Percentiles rank a stretch among this genome's conserved stretches.
phyloP scores from a whole-genome alignment of 2,888 invertebrate species.

The Metacarcinus magister region DNA sequence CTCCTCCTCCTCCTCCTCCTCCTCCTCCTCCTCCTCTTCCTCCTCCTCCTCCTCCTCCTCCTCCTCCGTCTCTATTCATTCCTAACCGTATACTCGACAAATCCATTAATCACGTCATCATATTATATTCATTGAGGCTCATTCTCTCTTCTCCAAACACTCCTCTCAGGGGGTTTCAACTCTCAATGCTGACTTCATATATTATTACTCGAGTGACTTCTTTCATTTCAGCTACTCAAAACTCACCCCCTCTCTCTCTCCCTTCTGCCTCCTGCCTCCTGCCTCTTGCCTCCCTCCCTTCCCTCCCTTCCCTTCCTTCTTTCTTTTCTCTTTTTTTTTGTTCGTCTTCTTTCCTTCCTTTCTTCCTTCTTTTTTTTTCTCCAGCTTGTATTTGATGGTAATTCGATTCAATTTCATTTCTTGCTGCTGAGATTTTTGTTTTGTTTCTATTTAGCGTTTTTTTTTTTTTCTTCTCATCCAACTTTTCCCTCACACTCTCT shows the following conservation, averaged over 20 bases:
- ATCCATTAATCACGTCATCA: conserved; percentile 5
- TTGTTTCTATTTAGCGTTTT: too few species aligned
- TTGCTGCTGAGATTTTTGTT: too few species aligned
- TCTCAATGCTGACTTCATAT: not conserved
- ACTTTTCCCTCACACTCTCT: too few species aligned
- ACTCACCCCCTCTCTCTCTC: not conserved
- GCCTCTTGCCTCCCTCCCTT: not conserved
- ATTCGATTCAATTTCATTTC: too few species aligned
- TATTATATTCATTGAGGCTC: not conserved
- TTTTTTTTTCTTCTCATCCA: too few species aligned
- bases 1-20: too few species aligned
- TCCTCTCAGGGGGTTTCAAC: not conserved
- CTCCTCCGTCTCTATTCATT: not conserved
- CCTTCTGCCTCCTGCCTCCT: not conserved
- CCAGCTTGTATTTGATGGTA: too few species aligned
- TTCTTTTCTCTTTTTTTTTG: not conserved
- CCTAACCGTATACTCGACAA: not conserved
- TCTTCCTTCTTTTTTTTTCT: not conserved
- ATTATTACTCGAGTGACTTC: not conserved
- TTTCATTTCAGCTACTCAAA: not conserved
- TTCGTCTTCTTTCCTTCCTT: not conserved
- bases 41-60: not conserved
- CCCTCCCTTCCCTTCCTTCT: not conserved
- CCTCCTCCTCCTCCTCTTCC: not conserved
- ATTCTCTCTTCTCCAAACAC: conserved; percentile 13